A percentile compares a stretch with the other conserved stretches of the same genome.
These are phyloP conservation scores for Acanthiza pusilla DNA, from an alignment of 2,797 vertebrate species.

Conservation along the genomic window DNA sequence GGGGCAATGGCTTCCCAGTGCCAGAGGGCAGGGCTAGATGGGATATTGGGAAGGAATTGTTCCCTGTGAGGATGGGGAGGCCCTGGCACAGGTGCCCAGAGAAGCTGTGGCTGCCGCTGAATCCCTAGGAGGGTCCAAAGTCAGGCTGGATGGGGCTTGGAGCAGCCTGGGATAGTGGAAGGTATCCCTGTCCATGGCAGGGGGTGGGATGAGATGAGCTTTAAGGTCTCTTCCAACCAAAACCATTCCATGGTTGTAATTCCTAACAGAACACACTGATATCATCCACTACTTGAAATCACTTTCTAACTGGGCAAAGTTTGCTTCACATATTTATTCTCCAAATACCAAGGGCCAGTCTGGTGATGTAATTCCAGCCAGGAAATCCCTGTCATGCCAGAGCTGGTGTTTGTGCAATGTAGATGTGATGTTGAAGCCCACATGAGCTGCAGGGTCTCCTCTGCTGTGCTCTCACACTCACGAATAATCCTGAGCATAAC, in stretches of 20 bases:
- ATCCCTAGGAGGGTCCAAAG: background rate
- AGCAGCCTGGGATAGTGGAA: fast-evolving
- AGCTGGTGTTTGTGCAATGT: fast-evolving
- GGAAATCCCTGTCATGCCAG: background rate
- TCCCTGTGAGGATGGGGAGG: fast-evolving
- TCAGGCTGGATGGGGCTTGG: fast-evolving
- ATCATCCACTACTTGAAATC: background rate
- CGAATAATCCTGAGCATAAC: background rate
- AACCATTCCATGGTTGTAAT: fast-evolving
- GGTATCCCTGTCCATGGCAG: background rate
- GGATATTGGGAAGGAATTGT: background rate
- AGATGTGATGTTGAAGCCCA: background rate
- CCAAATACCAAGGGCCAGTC: background rate
- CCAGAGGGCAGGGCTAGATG: background rate
- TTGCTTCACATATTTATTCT: background rate
- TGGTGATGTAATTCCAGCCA: background rate
- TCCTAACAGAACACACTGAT: fast-evolving
- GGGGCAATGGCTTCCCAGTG: background rate
- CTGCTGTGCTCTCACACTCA: no score
- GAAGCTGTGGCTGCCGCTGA: background rate
- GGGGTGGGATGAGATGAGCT: fast-evolving
- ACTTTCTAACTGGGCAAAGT: background rate
- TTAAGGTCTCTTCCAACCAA: background rate
- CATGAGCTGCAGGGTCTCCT: background rate
- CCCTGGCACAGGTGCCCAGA: background rate